A percentile compares a stretch with the other conserved stretches of the same genome.
phyloP scores from a whole-genome alignment of 2,113 vertebrate species.

The Corythaixoides concolor region DNA sequence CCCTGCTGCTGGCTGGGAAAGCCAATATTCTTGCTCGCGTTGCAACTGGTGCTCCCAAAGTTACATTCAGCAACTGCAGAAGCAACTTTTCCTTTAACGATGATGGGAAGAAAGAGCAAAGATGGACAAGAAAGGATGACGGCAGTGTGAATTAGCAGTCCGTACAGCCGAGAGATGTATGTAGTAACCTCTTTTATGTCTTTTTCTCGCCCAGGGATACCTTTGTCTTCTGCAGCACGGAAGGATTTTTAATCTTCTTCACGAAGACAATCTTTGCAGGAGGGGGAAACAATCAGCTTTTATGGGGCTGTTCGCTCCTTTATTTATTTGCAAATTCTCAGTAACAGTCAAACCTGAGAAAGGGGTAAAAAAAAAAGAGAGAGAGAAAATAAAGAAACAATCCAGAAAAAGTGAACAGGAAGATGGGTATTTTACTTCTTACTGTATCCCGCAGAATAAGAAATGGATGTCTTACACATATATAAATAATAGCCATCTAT shows the following conservation, averaged over 20 bases:
- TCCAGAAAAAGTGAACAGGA: background rate
- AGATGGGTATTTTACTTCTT: background rate
- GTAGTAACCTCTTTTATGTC: slow-evolving; percentile 60
- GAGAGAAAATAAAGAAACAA: background rate
- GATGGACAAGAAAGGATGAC: background rate
- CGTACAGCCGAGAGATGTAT: background rate
- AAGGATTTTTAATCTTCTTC: slow-evolving; percentile 57
- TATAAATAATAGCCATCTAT: slow-evolving; percentile 50
- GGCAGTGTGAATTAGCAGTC: slow-evolving; percentile 42
- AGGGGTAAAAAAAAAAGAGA: background rate
- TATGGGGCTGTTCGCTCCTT: slow-evolving; percentile 33
- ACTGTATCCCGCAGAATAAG: background rate
- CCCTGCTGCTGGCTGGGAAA: background rate
- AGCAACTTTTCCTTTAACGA: background rate
- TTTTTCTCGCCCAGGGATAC: slow-evolving; percentile 42
- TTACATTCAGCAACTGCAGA: background rate
- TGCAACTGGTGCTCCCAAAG: background rate
- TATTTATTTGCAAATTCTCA: slow-evolving; percentile 60
- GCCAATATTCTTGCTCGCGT: background rate
- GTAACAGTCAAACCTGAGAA: slow-evolving; percentile 42
- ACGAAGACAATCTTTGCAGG: slow-evolving; percentile 43
- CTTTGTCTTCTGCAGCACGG: slow-evolving; percentile 17
- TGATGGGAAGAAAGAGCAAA: background rate
- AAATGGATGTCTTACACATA: slow-evolving; percentile 24
- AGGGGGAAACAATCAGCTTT: slow-evolving; percentile 45